Base-by-base conservation (phyloP, 1,140 invertebrate species). In the Aphelinus certus region DNA sequence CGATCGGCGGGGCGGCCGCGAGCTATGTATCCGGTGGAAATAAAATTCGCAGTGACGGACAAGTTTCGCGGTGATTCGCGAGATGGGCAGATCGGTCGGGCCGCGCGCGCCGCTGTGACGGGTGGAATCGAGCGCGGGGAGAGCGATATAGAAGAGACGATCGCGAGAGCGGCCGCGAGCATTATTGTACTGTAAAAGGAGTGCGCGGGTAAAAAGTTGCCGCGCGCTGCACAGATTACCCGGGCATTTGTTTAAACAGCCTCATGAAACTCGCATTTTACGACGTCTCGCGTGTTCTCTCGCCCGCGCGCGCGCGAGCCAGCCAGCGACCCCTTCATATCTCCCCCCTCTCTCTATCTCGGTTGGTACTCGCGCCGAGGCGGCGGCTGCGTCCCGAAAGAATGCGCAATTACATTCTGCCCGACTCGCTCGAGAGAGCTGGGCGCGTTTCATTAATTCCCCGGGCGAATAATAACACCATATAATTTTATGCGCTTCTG, bases 401-500 rank as follows among this genome's bases (percentile, higher is more conserved):
- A 60, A 58, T 76, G 46, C 51, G 51, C 51, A 71, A 76, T 71
- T 64, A 75, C 58, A 65, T 70, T 70, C 47, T 70, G 47, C n/a
- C 42, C 46, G 53, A 7, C 26, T 60, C 56, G 47, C 5, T 56
- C 58, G 56, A 26, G 26, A 26, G 26, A 26, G 26, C 26, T 26
- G 26, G 49, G 26, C 55, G 5, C 57, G 48, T 76, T 76, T 76
- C 68, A 61, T 71, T 71, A 71, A 76, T 76, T 76, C 68, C 55
- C 0, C 26, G 65, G 47, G 48, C 47, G 57, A 67, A 73, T 73
- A 67, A 73, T 73, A 73, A 68, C 64, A 48, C 49, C 64, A 62
- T 73, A 68, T 67, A 73, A 73, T 73, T 67, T 73, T 71, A 76
- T 76, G 64, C 26, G 26, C 68, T 76, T 76, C 69, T 65, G 62